Evolutionary conservation across 2,113 vertebrate genomes (phyloP), one percentile per base, ranked within the genome.

Genomic region (Pica pica): DNA sequence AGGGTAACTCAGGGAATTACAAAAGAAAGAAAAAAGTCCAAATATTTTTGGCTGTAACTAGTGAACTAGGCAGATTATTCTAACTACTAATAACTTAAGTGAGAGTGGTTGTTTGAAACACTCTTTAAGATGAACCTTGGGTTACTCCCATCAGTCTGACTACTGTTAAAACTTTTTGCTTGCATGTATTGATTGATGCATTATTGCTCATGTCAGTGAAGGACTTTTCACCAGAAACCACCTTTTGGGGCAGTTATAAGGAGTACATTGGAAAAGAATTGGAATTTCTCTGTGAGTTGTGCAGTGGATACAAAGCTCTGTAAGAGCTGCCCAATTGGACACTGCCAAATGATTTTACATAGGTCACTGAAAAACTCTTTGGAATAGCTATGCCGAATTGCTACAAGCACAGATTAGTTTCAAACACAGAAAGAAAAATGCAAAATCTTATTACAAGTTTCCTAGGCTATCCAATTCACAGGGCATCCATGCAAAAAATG

Each of bases 401-500:
- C 37, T 69, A 9, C 5, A 13, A 63, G 76, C 16, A 53, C 11
- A 80, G 42, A 78, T 74, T 31, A 70, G 21, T 81, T 93, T 93
- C 79, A 89, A 83, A 70, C 0, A 5, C 11, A 70, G 39, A 41
- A 75, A 85, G n/a, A 91, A 83, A 89, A 83, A 70, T 19, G 30
- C 56, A 76, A 84, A 82, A 67, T 83, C 35, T 78, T 90, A 90
- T 31, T 84, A 71, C 24, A 52, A 71, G 20, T 89, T 83, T 93
- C 68, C 57, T 64, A 78, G 56, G 52, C 60, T 28, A 56, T 78
- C 44, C 41, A 79, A 53, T 87, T 82, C 83, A 92, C 47, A 68
- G 52, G 53, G 71, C 7, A 67, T 31, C 41, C 26, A 30, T 75
- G 44, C 69, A 57, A 89, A 95, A 90, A 89, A 67, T 41, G 14